phyloP scores from a whole-genome alignment of 2,888 invertebrate species.

The Sesia apiformis region DNA sequence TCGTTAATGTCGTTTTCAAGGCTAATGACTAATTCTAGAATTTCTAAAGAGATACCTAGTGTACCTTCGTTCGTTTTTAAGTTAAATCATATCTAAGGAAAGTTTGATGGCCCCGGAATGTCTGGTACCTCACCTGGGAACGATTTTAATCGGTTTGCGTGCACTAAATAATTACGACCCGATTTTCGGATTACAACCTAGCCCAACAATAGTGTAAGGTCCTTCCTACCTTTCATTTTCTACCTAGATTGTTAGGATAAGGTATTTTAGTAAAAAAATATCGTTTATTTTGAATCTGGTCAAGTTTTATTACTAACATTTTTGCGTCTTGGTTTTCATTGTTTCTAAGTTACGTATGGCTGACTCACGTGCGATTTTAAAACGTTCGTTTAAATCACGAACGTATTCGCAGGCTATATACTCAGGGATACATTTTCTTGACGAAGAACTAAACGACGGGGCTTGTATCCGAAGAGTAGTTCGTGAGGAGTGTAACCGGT shows the following conservation, averaged over 20 bases:
- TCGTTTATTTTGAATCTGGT: constrained; percentile 13
- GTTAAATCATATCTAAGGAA: too few species aligned
- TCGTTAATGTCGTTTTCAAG: too few species aligned
- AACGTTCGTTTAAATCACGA: constrained; percentile 20
- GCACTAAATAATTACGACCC: constrained; percentile 12
- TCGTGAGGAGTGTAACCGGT: constrained; percentile 22
- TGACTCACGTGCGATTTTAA: constrained; percentile 17
- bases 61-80: too few species aligned
- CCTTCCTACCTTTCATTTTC: constrained; percentile 9
- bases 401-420: constrained; percentile 19
- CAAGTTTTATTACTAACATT: constrained; percentile 21
- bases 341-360: constrained; percentile 14
- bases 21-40: too few species aligned
- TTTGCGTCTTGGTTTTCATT: constrained; percentile 26
- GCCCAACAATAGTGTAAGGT: constrained; percentile 4
- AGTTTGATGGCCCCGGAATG: too few species aligned
- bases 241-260: constrained; percentile 7
- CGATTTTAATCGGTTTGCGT: constrained; percentile 15
- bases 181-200: constrained; percentile 18
- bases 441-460: constrained; percentile 17
- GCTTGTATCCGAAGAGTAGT: too few species aligned
- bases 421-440: constrained; percentile 14
- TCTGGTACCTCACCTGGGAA: too few species aligned
- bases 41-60: too few species aligned
- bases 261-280: constrained; percentile 14